Evolutionary conservation across 2,797 vertebrate genomes (phyloP), one percentile per base, ranked within the genome.

Genomic region (Rachycentron canadum): DNA sequence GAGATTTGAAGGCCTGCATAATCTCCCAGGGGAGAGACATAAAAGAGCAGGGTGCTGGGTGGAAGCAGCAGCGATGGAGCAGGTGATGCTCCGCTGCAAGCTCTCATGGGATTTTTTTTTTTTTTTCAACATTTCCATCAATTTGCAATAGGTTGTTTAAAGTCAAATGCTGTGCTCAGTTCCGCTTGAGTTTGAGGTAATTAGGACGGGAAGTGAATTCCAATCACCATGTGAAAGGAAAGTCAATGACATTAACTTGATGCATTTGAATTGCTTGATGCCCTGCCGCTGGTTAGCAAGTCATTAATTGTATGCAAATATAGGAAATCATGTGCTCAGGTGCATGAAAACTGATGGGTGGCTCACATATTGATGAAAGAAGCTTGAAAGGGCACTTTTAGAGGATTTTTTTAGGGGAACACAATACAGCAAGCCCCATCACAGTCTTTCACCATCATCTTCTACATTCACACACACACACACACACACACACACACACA

Each of bases 11-110:
- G 83, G 85, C 73, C 88, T 75, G 78, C 66, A 74, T 70, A 83
- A 59, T 81, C 69, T 90, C 91, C 70, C 73, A 3, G 72, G 85
- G 81, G 87, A 81, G 75, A 62, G 59, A 90, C 88, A 89, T 92
- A 87, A 93, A 92, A 93, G 90, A 63, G 60, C 45, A 9, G 38
- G 38, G 70, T 66, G 74, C 73, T 72, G 26, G 55, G 16, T 82
- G 72, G 76, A 78, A 81, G 59, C 67, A 62, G 78, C 43, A 16
- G 50, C 50, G 50, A 32, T 62, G 61, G 68, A 78, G 76, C 83
- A 78, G 73, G 34, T 74, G 73, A 88, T 79, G 79, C 72, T 81
- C 65, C 76, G 47, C 69, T 73, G 50, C 75, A 12, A 30, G 58
- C 62, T 74, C 85, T 70, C 81, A 14, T 57, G 61, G 81, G 86